Conservation (phyloP, 2,888 invertebrate genomes). For the Oscheius sp. region DNA sequence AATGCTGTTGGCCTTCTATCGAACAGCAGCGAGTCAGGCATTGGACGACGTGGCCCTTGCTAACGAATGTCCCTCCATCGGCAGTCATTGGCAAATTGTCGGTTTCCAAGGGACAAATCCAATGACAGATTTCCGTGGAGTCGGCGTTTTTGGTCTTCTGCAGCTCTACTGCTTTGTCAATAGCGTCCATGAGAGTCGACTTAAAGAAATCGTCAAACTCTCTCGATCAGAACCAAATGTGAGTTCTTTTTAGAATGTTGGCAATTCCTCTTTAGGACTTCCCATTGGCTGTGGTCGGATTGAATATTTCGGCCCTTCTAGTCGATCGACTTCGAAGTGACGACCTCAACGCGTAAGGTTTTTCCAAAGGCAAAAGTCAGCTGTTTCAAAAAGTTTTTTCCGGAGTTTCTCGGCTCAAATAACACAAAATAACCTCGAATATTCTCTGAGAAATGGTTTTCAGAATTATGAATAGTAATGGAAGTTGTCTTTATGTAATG, state of each 20-base stretch:
- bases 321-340: conserved; percentile 36
- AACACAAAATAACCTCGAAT: not conserved
- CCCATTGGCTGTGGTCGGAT: conserved; percentile 50
- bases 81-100: conserved; percentile 50
- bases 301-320: conserved; percentile 45
- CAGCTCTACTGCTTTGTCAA: conserved; percentile 44
- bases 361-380: too few relatives aligned
- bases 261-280: conserved; percentile 41
- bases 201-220: conserved; percentile 38
- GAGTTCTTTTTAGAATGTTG: not conserved
- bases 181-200: conserved; percentile 22
- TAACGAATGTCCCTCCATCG: conserved; percentile 30
- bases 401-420: not conserved
- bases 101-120: conserved; percentile 48
- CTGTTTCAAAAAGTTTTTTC: not conserved
- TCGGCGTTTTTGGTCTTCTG: conserved; percentile 46
- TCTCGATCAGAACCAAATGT: conserved; percentile 46
- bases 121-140: conserved; percentile 52
- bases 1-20: conserved; percentile 38
- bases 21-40: conserved; percentile 23
- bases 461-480: conserved; percentile 15
- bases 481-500: conserved; percentile 6
- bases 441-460: not conserved
- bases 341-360: conserved; percentile 36
- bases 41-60: conserved; percentile 21